Percentiles rank a stretch among this genome's conserved stretches.
These are phyloP conservation scores for Punctoribates punctum DNA, from an alignment of 2,888 invertebrate species.

Conservation along the genomic window DNA sequence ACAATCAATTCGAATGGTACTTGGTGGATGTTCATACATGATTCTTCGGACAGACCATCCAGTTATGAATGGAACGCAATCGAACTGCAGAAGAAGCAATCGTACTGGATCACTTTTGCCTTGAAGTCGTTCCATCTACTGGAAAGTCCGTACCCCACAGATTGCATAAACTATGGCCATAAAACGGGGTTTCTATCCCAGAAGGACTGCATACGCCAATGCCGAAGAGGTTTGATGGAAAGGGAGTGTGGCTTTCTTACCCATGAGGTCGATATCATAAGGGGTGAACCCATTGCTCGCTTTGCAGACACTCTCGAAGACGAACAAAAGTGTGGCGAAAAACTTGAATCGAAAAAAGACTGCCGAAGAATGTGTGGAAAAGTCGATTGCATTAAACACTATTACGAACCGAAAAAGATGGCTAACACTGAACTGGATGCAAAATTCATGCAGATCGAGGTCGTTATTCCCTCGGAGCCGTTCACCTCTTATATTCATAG, in stretches of 20 bases:
- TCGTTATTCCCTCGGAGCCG: no score
- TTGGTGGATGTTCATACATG: not conserved
- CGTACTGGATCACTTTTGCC: not conserved
- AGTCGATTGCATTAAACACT: not conserved
- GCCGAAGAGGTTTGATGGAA: not conserved
- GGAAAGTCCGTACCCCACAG: not conserved
- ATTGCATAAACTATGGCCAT: not conserved
- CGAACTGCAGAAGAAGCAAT: not conserved
- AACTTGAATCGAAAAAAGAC: not conserved
- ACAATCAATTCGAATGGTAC: not conserved
- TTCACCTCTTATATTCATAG: no score
- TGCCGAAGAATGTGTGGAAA: not conserved
- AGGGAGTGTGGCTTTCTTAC: not conserved
- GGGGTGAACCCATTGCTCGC: constrained; percentile 1
- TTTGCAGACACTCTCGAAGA: not conserved
- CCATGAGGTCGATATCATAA: not conserved
- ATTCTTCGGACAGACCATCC: not conserved
- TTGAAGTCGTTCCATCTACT: not conserved
- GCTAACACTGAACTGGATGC: not conserved
- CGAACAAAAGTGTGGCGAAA: not conserved
- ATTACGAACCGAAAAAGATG: not conserved
- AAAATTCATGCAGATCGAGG: no score
- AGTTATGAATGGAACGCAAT: not conserved
- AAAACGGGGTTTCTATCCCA: not conserved
- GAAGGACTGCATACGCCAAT: not conserved